A percentile compares a stretch with the other conserved stretches of the same genome.
These are phyloP conservation scores for Selenia dentaria DNA, from an alignment of 2,888 invertebrate genomes.

Conservation along the genomic window DNA sequence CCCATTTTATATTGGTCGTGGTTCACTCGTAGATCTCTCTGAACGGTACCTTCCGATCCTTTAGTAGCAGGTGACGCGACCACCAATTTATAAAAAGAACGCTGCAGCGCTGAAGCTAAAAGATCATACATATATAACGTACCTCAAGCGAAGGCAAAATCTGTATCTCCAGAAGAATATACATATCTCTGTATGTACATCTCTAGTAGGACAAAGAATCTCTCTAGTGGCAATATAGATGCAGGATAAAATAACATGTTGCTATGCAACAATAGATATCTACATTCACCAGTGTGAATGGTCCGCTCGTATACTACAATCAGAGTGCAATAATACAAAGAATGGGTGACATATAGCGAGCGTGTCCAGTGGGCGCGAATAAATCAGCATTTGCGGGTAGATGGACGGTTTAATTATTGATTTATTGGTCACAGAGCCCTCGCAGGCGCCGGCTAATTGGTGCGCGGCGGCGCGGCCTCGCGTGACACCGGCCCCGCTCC, in stretches of 20 bases:
- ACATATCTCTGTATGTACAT: no score
- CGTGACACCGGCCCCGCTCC: slow-evolving; percentile 66
- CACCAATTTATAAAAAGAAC: no score
- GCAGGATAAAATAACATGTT: neutral
- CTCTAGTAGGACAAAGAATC: no score
- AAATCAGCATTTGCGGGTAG: slow-evolving; percentile 81
- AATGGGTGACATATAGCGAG: slow-evolving; percentile 58
- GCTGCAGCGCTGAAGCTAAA: no score
- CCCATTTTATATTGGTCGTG: no score
- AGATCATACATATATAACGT: no score
- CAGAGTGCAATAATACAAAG: slow-evolving; percentile 51
- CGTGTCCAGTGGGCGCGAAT: slow-evolving; percentile 70
- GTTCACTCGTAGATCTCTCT: no score
- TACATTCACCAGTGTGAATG: slow-evolving; percentile 11
- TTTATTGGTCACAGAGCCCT: slow-evolving; percentile 69
- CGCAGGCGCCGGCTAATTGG: slow-evolving; percentile 78
- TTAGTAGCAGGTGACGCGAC: no score
- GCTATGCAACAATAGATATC: slow-evolving; percentile 5
- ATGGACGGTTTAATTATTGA: slow-evolving; percentile 83
- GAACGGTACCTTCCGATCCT: no score
- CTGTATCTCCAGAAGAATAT: no score
- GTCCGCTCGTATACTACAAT: slow-evolving; percentile 48
- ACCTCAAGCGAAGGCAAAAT: no score
- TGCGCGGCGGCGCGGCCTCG: slow-evolving; percentile 61
- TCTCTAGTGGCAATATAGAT: neutral